Evolutionary conservation across 2,797 vertebrate genomes (phyloP).

Genomic region (Fistularia commersonii): DNA sequence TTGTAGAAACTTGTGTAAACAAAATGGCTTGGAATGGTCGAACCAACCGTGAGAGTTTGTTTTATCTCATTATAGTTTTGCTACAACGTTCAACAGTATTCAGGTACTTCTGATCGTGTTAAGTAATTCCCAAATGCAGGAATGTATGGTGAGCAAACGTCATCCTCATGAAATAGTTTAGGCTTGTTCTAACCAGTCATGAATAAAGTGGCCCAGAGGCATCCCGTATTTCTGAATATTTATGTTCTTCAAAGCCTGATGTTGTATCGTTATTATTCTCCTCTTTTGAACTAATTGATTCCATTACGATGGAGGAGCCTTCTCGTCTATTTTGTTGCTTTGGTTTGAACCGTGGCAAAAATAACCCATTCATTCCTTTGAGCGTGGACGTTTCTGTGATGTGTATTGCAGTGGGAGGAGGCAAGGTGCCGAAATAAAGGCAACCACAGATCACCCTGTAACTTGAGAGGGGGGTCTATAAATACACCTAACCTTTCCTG

Average conservation of each 20-base stretch:
- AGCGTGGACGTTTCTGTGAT: conserved; percentile 46
- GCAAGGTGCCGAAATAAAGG: conserved; percentile 73
- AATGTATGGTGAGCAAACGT: conserved; percentile 39
- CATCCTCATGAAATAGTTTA: conserved; percentile 35
- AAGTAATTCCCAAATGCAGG: conserved; percentile 16
- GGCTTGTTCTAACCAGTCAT: conserved; percentile 55
- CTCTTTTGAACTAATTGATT: conserved; percentile 4
- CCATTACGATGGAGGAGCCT: not conserved
- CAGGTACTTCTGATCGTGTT: conserved; percentile 8
- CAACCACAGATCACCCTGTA: conserved; percentile 71
- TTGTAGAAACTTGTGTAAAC: conserved; percentile 7
- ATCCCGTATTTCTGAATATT: conserved; percentile 18
- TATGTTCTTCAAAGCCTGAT: conserved; percentile 5
- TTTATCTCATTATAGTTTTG: too few species aligned
- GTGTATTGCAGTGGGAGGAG: conserved; percentile 53
- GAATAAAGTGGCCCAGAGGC: conserved; percentile 34
- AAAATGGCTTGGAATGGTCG: not conserved
- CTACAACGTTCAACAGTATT: conserved; percentile 1
- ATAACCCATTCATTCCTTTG: conserved; percentile 19
- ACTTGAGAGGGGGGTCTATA: conserved; percentile 76
- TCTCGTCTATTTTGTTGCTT: conserved; percentile 5
- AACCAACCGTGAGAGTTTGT: too few species aligned
- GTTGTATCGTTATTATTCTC: conserved; percentile 1
- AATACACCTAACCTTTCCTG: conserved; percentile 82
- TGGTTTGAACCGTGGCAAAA: conserved; percentile 12